Evolutionary conservation across 1,140 invertebrate species (phyloP).

Genomic region (Zaprionus gabonicus): DNA sequence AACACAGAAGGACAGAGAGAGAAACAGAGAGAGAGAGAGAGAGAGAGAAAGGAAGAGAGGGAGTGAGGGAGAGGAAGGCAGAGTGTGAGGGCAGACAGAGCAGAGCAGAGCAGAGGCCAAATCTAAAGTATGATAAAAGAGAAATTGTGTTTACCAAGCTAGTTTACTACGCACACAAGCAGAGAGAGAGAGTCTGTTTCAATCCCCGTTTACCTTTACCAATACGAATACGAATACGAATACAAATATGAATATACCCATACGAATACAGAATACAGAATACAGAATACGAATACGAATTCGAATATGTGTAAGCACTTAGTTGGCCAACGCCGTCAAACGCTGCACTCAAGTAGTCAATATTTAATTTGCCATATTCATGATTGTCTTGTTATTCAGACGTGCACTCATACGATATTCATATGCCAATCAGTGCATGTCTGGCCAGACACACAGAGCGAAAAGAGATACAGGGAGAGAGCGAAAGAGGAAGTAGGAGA

Average conservation of each 20-base stretch:
- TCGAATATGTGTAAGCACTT: constrained; percentile 5
- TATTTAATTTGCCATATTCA: constrained; percentile 23
- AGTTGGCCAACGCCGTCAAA: constrained; percentile 16
- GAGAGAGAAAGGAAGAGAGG: constrained; percentile 7
- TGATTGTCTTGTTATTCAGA: constrained; percentile 9
- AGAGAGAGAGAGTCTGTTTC: constrained; percentile 32
- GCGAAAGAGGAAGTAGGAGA: not conserved
- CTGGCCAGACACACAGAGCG: too few relatives aligned
- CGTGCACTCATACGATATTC: constrained; percentile 1
- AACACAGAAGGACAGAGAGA: not conserved
- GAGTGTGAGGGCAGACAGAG: not conserved
- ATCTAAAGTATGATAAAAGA: constrained; percentile 74
- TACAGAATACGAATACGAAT: not conserved
- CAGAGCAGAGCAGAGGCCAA: constrained; percentile 55
- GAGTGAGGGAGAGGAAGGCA: not conserved
- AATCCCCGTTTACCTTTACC: constrained; percentile 27
- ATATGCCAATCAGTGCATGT: constrained; percentile 1
- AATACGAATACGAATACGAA: constrained; percentile 1
- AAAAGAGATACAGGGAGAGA: not conserved
- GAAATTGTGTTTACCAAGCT: constrained; percentile 44
- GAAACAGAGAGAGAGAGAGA: constrained; percentile 1
- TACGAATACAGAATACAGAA: constrained; percentile 1
- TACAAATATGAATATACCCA: not conserved
- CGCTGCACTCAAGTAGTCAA: constrained; percentile 22
- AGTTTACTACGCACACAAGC: constrained; percentile 27